Conservation (phyloP, 2,113 vertebrate genomes). For the Lampris incognitus region DNA sequence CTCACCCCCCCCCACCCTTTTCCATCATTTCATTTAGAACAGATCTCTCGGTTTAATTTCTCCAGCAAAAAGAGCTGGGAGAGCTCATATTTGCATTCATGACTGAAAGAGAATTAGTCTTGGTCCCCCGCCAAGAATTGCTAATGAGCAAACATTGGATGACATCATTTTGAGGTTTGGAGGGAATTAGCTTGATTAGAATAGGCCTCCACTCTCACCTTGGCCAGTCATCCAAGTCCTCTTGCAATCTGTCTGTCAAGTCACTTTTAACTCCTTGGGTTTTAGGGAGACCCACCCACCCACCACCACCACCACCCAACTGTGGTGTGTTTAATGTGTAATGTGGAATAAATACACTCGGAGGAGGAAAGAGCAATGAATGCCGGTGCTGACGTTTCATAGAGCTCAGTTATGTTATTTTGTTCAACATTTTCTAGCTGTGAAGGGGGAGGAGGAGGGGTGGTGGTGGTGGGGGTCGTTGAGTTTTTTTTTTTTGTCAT, state of each 20-base stretch:
- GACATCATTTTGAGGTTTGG: constrained; percentile 77
- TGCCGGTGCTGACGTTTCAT: constrained; percentile 54
- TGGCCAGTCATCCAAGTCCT: constrained; percentile 59
- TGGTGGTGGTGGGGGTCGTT: constrained; percentile 8
- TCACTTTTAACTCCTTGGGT: constrained; percentile 36
- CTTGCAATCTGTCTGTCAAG: constrained; percentile 56
- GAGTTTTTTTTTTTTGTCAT: constrained; percentile 60
- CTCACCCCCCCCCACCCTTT: constrained; percentile 10
- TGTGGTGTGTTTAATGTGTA: constrained; percentile 61
- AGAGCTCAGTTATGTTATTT: constrained; percentile 55
- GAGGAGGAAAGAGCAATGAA: constrained; percentile 45
- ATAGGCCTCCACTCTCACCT: constrained; percentile 73
- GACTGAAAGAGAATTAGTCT: constrained; percentile 70
- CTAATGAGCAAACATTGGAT: constrained; percentile 78
- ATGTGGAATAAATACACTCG: constrained; percentile 57
- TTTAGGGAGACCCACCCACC: constrained; percentile 16
- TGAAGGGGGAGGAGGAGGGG: constrained; percentile 22
- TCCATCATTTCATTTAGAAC: constrained; percentile 14
- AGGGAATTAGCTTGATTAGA: constrained; percentile 81
- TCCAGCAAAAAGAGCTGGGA: constrained; percentile 36
- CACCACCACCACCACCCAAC: not conserved
- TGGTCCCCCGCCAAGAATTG: constrained; percentile 67
- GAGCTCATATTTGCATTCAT: constrained; percentile 65
- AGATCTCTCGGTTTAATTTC: constrained; percentile 50
- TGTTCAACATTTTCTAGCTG: constrained; percentile 45